Evolutionary conservation across 1,140 invertebrate genomes (phyloP).

Genomic region (Zaprionus camerounensis): DNA sequence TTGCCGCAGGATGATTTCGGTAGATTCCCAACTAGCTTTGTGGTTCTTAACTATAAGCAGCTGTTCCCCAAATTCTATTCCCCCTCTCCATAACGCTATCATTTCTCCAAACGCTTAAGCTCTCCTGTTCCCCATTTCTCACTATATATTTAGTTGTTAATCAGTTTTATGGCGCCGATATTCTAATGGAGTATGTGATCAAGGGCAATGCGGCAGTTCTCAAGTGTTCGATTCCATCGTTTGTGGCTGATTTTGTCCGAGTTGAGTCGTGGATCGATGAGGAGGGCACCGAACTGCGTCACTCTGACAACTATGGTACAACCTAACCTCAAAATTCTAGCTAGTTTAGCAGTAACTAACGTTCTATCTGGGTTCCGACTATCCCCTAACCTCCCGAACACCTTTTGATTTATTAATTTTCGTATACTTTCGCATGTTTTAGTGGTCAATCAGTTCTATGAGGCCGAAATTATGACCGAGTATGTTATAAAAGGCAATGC

Average conservation of each 20-base stretch:
- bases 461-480: constrained; percentile 91
- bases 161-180: constrained; percentile 92
- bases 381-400: constrained; percentile 13
- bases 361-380: constrained; percentile 19
- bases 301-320: constrained; percentile 85
- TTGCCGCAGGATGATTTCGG: constrained; percentile 75
- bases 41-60: constrained; percentile 47
- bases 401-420: constrained; percentile 38
- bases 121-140: constrained; percentile 16
- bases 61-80: not conserved
- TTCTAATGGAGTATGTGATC: constrained; percentile 89
- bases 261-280: constrained; percentile 88
- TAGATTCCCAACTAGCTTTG: constrained; percentile 32
- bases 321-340: not conserved
- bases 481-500: constrained; percentile 93
- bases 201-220: constrained; percentile 88
- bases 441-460: constrained; percentile 93
- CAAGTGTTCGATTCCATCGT: constrained; percentile 89
- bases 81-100: constrained; percentile 3
- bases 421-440: constrained; percentile 69
- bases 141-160: constrained; percentile 88
- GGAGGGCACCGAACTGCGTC: constrained; percentile 84
- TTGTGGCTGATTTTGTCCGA: constrained; percentile 89
- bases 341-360: constrained; percentile 25
- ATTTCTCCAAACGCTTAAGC: constrained; percentile 10